These are phyloP conservation scores for Blera fallax DNA, from an alignment of 2,888 invertebrate species.

Conservation along the genomic window DNA sequence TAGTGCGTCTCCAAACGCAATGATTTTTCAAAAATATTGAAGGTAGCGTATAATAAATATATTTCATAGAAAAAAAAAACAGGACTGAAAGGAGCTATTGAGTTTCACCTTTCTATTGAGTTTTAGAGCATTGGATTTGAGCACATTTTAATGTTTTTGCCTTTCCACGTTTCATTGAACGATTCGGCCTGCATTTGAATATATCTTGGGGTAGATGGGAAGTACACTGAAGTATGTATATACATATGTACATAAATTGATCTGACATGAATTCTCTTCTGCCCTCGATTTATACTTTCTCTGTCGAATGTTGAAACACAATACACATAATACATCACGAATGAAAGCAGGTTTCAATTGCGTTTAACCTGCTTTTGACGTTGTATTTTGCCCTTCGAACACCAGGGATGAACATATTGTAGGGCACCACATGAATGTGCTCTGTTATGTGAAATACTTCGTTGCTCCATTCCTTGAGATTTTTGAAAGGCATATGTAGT, in stretches of 20 bases:
- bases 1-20: no score
- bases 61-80: no score
- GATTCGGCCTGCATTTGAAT: slow-evolving; percentile 41
- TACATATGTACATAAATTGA: no score
- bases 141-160: not conserved
- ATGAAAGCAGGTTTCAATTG: not conserved
- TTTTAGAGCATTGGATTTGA: not conserved
- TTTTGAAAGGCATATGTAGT: not conserved
- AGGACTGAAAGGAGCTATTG: no score
- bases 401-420: slow-evolving; percentile 13
- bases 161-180: not conserved
- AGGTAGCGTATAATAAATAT: no score
- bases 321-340: slow-evolving; percentile 4
- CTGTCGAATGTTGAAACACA: slow-evolving; percentile 15
- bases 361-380: slow-evolving; percentile 48
- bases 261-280: slow-evolving; percentile 16
- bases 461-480: slow-evolving; percentile 1
- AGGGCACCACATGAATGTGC: slow-evolving; percentile 2
- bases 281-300: slow-evolving; percentile 30
- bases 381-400: slow-evolving; percentile 1
- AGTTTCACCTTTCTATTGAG: not conserved
- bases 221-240: no score
- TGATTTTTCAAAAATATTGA: no score
- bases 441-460: not conserved
- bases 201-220: not conserved